These are phyloP conservation scores for Garrulus glandarius DNA, from an alignment of 2,797 vertebrate species.

Conservation along the genomic window DNA sequence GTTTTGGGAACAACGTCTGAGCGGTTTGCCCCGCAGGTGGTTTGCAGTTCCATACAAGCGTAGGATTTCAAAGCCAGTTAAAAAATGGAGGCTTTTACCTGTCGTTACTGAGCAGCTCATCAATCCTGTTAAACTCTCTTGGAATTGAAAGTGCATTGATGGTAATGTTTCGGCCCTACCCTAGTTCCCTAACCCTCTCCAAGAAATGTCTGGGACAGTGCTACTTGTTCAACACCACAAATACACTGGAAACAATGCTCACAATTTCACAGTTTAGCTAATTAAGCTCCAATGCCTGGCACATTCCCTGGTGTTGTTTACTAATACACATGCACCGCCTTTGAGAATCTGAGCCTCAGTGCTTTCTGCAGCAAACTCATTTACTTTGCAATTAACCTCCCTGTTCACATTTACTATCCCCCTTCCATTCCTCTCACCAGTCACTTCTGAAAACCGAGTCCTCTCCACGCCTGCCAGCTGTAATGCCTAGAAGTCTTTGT, in stretches of 20 bases:
- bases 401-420: background rate
- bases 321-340: background rate
- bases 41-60: background rate
- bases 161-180: background rate
- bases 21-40: background rate
- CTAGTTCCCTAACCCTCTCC: background rate
- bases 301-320: background rate
- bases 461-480: background rate
- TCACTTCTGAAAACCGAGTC: background rate
- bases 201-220: background rate
- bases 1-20: background rate
- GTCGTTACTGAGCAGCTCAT: background rate
- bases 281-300: background rate
- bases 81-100: background rate
- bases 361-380: background rate
- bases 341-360: background rate
- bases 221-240: background rate
- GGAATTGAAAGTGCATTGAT: background rate
- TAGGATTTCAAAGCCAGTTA: background rate
- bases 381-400: conserved; percentile 24
- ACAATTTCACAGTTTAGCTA: background rate
- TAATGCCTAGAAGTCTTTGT: background rate
- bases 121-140: background rate
- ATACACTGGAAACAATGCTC: background rate
- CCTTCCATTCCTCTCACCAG: background rate